Evolutionary conservation across 2,888 invertebrate genomes (phyloP), one percentile per base, ranked within the genome.

Genomic region (Ophion ellenae): DNA sequence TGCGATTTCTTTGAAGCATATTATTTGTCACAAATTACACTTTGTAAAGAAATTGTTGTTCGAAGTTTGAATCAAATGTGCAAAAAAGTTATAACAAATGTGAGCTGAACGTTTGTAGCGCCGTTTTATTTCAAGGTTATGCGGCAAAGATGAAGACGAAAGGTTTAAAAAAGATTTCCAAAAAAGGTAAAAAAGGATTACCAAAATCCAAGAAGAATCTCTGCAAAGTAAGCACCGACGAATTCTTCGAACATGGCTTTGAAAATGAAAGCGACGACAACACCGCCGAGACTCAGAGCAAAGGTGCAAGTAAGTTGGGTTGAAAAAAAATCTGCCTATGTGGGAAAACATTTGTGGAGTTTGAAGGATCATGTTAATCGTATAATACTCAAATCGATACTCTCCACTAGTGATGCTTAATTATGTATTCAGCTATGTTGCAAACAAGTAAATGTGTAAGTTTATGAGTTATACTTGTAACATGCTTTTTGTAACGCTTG

Each of bases 241-340:
- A 93, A 53, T 92, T 91, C 84, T 89, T 92, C 5, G 87, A 90
- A 70, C 90, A 92, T 87, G 87, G 89, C 86, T 91, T 92, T 74
- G 91, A 91, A n/a, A 83, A 88, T n/a, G 87, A 79, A 2, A 79
- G 77, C 10, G 81, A 85, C 4, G 84, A 64, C 17, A 88, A 87
- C 45, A 82, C 82, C 20, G 87, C 82, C 24, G 80, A 85, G 9
- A 81, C 75, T 24, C 28, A 81, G 20, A 81, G 81, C 10, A 77
- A 45, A 86, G 28, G 7, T 20, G 73, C 74, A 20, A 45, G 78
- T 36, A 0, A 5, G 63, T 71, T 64, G 40, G 5, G 32, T n/a
- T 53, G 9, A 57, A 17, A 11, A 36, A 70, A 28, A 17, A 63
- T 63, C 11, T 14, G 11, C 0, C 11, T 57, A 32, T 32, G 32